These are phyloP conservation scores for Trissoscelio sp. DNA, from an alignment of 2,888 invertebrate genomes.

Conservation along the genomic window DNA sequence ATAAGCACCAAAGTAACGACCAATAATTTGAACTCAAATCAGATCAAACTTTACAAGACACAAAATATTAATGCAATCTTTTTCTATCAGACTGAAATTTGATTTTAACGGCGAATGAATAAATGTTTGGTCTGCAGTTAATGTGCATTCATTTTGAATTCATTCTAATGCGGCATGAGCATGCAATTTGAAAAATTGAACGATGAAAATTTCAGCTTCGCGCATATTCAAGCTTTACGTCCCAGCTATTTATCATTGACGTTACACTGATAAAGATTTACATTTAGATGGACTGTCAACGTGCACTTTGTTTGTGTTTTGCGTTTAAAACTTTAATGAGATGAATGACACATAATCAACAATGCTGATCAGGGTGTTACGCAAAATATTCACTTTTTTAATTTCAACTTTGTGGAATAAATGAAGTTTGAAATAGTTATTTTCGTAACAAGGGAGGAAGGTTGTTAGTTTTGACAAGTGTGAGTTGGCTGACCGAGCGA, in stretches of 20 bases:
- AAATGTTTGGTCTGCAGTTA: not conserved
- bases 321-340: not conserved
- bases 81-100: no score
- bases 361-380: not conserved
- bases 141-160: not conserved
- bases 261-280: conserved; percentile 11
- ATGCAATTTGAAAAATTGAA: conserved; percentile 1
- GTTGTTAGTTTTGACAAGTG: no score
- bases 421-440: no score
- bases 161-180: not conserved
- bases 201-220: conserved; percentile 8
- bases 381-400: no score
- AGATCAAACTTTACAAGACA: no score
- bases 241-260: conserved; percentile 19
- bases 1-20: conserved; percentile 28
- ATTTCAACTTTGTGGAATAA: no score
- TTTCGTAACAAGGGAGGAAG: no score
- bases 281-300: conserved; percentile 2
- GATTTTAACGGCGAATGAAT: no score
- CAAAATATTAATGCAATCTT: no score
- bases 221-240: conserved; percentile 1
- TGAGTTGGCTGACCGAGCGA: no score
- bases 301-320: conserved; percentile 1
- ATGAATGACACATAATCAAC: not conserved
- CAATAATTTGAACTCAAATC: not conserved